These are phyloP conservation scores for Synanthedon formicaeformis DNA, from an alignment of 2,888 invertebrate genomes.

Conservation along the genomic window DNA sequence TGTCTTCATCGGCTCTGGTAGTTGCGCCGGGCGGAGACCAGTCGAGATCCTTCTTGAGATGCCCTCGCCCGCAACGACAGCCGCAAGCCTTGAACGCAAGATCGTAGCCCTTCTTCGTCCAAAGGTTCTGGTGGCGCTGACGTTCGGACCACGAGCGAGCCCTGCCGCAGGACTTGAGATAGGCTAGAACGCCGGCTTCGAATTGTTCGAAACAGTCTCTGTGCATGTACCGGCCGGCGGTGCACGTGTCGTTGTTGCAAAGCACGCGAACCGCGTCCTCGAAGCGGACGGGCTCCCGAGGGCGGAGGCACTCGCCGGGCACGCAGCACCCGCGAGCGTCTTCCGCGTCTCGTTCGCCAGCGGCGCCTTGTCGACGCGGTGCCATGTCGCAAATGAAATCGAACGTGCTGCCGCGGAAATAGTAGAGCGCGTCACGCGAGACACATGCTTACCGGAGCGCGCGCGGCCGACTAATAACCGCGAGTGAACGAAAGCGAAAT, in stretches of 20 bases:
- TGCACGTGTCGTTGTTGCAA: slow-evolving; percentile 95
- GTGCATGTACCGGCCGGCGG: slow-evolving; percentile 93
- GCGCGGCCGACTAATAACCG: slow-evolving; percentile 72
- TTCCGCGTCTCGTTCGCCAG: slow-evolving; percentile 60
- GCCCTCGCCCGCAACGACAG: slow-evolving; percentile 93
- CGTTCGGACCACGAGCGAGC: slow-evolving; percentile 96
- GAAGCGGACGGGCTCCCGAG: slow-evolving; percentile 73
- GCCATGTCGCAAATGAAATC: slow-evolving; percentile 64
- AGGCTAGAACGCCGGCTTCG: slow-evolving; percentile 90
- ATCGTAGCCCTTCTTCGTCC: slow-evolving; percentile 98
- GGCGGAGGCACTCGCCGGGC: slow-evolving; percentile 85
- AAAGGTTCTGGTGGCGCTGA: slow-evolving; percentile 93
- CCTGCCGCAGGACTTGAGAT: slow-evolving; percentile 89
- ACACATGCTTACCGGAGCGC: slow-evolving; percentile 72
- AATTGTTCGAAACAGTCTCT: slow-evolving; percentile 94
- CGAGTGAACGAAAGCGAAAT: slow-evolving; percentile 77
- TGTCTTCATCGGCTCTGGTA: slow-evolving; percentile 59
- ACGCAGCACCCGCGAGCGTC: slow-evolving; percentile 81
- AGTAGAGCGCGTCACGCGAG: slow-evolving; percentile 61
- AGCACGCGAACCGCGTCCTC: slow-evolving; percentile 88
- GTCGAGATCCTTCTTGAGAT: slow-evolving; percentile 93
- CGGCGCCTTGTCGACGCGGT: slow-evolving; percentile 63
- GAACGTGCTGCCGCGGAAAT: slow-evolving; percentile 44
- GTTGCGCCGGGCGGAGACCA: slow-evolving; percentile 83
- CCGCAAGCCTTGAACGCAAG: slow-evolving; percentile 95